Conservation (phyloP, 2,888 invertebrate species). For the Meiosimyza decipiens region DNA sequence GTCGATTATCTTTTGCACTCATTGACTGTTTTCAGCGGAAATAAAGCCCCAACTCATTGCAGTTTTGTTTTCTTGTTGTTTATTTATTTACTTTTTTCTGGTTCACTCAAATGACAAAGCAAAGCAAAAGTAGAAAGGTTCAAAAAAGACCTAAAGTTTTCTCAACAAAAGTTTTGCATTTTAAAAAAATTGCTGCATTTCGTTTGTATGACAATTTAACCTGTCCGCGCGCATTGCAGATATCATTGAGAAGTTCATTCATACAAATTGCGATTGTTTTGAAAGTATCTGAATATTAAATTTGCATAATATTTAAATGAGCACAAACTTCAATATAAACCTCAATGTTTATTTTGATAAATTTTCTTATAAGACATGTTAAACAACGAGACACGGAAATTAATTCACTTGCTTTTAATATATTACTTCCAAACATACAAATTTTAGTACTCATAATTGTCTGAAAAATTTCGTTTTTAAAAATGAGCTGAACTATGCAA, state of each 20-base stretch:
- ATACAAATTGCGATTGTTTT: too few species aligned
- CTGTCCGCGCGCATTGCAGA: conserved; percentile 45
- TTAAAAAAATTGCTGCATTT: conserved; percentile 13
- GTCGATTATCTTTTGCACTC: conserved; percentile 5
- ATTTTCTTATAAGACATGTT: not conserved
- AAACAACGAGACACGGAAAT: too few species aligned
- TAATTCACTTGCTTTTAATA: too few species aligned
- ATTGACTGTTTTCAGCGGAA: too few species aligned
- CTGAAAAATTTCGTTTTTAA: too few species aligned
- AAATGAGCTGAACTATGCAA: too few species aligned
- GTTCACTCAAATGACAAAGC: not conserved
- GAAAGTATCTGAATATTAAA: conserved; percentile 24
- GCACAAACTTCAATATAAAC: conserved; percentile 14
- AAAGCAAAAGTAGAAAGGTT: not conserved
- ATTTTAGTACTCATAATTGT: too few species aligned
- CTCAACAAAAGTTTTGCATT: conserved; percentile 26
- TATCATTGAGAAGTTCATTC: conserved; percentile 44
- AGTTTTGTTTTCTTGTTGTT: too few species aligned
- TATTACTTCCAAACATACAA: too few species aligned
- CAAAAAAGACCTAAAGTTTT: conserved; percentile 9
- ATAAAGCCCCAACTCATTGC: too few species aligned
- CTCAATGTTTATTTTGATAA: not conserved
- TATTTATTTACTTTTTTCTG: too few species aligned
- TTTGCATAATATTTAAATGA: conserved; percentile 43
- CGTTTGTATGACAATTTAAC: conserved; percentile 22